Evolutionary conservation across 2,888 invertebrate genomes (phyloP).

Genomic region (Catocala sponsa): DNA sequence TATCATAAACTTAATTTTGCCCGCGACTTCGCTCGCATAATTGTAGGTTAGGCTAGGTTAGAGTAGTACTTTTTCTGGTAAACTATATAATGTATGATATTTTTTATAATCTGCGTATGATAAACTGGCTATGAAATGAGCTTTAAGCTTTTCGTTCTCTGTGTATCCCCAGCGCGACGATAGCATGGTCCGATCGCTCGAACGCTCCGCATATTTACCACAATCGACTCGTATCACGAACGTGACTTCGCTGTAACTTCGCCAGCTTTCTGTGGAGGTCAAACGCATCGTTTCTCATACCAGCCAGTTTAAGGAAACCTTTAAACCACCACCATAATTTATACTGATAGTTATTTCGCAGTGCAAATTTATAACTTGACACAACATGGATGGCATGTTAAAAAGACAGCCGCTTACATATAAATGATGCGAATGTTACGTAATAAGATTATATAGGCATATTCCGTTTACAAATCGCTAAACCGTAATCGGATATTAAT

Average conservation of each 20-base stretch:
- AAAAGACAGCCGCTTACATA: slow-evolving; percentile 27
- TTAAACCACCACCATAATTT: slow-evolving; percentile 45
- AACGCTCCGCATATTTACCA: slow-evolving; percentile 58
- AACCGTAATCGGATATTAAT: slow-evolving; percentile 24
- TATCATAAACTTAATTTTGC: no score
- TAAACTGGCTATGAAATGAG: no score
- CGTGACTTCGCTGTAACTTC: slow-evolving; percentile 45
- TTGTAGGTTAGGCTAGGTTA: no score
- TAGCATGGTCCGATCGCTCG: slow-evolving; percentile 25
- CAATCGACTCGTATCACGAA: slow-evolving; percentile 52
- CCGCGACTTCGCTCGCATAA: no score
- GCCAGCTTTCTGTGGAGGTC: slow-evolving; percentile 69
- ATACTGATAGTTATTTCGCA: slow-evolving; percentile 43
- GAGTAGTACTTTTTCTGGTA: no score
- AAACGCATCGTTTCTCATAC: slow-evolving; percentile 56
- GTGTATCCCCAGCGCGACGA: slow-evolving; percentile 29
- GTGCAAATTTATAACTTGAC: slow-evolving; percentile 54
- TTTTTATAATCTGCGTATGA: no score
- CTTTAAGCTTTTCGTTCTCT: slow-evolving; percentile 20
- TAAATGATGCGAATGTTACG: slow-evolving; percentile 42
- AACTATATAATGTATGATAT: no score
- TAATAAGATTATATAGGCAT: slow-evolving; percentile 34
- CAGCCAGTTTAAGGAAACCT: slow-evolving; percentile 58
- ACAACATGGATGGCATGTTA: slow-evolving; percentile 32
- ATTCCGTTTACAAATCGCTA: slow-evolving; percentile 33